Evolutionary conservation across 2,113 vertebrate genomes (phyloP).

Genomic region (Saguinus midas): DNA sequence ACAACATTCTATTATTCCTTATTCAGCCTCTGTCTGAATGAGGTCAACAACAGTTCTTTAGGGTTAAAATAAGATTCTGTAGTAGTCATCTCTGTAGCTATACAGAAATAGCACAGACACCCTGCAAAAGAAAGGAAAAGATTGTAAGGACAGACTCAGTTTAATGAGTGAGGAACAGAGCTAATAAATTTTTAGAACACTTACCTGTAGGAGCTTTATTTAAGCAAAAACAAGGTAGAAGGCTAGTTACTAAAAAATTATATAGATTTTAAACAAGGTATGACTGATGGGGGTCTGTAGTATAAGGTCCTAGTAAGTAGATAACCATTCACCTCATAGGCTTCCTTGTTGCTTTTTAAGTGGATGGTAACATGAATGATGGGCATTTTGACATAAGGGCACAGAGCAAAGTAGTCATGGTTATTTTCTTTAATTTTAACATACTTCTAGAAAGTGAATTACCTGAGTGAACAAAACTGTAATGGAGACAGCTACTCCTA

Average conservation of each 20-base stretch:
- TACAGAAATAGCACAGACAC: constrained; percentile 93
- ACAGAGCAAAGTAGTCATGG: neutral
- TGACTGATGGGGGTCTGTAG: neutral
- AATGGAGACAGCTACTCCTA: neutral
- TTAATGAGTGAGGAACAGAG: neutral
- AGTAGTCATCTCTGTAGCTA: constrained; percentile 96
- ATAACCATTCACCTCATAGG: neutral
- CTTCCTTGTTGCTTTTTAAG: neutral
- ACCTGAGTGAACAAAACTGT: neutral
- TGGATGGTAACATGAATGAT: neutral
- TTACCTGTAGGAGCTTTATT: neutral
- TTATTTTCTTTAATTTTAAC: constrained; percentile 2
- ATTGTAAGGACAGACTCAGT: neutral
- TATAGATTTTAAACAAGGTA: neutral
- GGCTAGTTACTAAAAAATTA: neutral
- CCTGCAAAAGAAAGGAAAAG: constrained; percentile 82
- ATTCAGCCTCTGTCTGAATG: constrained; percentile 10
- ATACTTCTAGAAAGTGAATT: neutral
- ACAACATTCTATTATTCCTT: constrained; percentile 48
- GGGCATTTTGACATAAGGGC: neutral
- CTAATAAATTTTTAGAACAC: neutral
- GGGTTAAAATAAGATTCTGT: constrained; percentile 92
- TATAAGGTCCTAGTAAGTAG: neutral
- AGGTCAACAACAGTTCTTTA: neutral
- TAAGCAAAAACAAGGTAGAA: constrained; percentile 28